These are phyloP conservation scores for Psilopogon haemacephalus DNA, from an alignment of 2,113 vertebrate species.

Conservation along the genomic window DNA sequence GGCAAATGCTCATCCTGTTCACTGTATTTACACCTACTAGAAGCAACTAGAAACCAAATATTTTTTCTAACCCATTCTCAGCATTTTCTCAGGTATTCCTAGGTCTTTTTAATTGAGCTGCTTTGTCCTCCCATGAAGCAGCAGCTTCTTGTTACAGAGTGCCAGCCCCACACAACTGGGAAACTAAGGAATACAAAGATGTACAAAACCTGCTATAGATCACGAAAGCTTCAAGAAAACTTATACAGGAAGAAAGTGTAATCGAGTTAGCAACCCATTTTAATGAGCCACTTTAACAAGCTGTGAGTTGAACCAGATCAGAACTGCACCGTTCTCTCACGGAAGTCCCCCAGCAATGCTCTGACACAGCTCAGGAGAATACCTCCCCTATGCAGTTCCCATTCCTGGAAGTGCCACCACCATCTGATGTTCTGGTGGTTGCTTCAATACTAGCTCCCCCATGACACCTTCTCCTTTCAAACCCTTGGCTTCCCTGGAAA, in stretches of 20 bases:
- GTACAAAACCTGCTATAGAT: background rate
- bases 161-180: background rate
- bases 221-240: background rate
- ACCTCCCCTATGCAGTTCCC: background rate
- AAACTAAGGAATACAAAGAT: background rate
- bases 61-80: background rate
- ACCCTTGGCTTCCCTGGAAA: background rate
- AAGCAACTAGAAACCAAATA: background rate
- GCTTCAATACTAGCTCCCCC: background rate
- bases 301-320: background rate
- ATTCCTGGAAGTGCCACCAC: background rate
- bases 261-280: background rate
- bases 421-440: background rate
- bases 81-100: background rate
- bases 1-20: background rate
- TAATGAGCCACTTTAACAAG: background rate
- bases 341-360: accelerated
- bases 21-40: background rate
- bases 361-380: background rate
- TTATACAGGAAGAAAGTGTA: background rate
- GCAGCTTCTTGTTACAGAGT: background rate
- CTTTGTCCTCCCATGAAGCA: background rate
- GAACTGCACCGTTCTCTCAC: background rate
- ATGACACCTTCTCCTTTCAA: background rate
- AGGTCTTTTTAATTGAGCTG: background rate